Conservation (phyloP, 2,888 invertebrate genomes). For the Lasioglossum lativentre region DNA sequence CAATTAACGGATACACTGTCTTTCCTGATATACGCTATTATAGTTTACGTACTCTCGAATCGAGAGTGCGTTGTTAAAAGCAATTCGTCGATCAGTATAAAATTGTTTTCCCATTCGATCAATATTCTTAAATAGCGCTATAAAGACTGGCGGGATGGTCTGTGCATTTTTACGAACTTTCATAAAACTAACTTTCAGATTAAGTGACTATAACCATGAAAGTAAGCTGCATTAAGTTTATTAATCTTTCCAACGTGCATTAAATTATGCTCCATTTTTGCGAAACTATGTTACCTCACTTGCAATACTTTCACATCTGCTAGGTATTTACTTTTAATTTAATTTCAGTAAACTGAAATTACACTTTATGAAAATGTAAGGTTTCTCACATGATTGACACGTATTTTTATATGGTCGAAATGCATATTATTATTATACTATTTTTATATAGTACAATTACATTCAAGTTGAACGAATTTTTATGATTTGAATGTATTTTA, state of each 20-base stretch:
- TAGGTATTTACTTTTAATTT: neutral
- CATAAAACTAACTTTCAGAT: neutral
- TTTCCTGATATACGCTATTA: conserved; percentile 19
- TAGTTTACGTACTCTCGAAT: conserved; percentile 14
- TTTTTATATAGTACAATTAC: too few relatives aligned
- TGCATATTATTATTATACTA: neutral
- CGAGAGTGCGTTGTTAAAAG: neutral
- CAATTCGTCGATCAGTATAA: neutral
- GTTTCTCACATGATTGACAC: neutral
- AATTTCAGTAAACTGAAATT: neutral
- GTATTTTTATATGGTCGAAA: neutral
- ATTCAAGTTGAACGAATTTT: too few relatives aligned
- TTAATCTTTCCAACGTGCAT: neutral
- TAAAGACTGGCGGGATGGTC: neutral
- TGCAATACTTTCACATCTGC: neutral
- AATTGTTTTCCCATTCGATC: neutral
- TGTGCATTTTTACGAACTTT: neutral
- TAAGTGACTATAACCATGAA: conserved; percentile 6
- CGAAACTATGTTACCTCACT: neutral
- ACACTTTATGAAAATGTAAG: too few relatives aligned
- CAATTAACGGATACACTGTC: conserved; percentile 29
- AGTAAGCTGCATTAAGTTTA: neutral
- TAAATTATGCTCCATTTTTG: neutral
- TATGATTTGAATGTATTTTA: too few relatives aligned
- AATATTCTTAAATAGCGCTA: neutral